These are phyloP conservation scores for Crotalus tigris DNA, from an alignment of 2,113 vertebrate genomes.

Conservation along the genomic window DNA sequence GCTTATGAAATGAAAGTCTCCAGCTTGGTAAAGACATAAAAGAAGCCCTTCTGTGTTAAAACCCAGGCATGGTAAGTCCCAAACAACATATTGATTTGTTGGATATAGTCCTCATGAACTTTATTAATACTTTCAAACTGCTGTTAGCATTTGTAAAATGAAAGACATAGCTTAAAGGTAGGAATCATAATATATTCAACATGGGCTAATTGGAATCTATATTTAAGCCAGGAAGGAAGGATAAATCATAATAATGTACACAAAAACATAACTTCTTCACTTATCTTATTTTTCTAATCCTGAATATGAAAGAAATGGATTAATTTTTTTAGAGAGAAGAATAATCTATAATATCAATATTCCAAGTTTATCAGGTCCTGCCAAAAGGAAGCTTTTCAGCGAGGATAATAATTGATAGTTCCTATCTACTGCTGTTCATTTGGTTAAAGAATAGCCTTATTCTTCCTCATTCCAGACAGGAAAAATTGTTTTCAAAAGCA, in stretches of 20 bases:
- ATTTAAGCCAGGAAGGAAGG: neutral
- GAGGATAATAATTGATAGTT: neutral
- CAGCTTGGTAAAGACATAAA: neutral
- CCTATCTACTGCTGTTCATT: neutral
- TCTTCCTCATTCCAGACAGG: neutral
- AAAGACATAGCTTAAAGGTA: neutral
- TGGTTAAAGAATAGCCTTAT: neutral
- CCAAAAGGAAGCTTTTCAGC: neutral
- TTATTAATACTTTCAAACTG: neutral
- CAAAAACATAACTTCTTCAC: neutral
- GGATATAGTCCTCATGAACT: neutral
- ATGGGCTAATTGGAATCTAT: neutral
- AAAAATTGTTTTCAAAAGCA: neutral
- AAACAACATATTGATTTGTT: neutral
- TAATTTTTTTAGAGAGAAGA: neutral
- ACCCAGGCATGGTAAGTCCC: neutral
- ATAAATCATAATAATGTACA: neutral
- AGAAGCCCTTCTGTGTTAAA: neutral
- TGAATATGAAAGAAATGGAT: neutral
- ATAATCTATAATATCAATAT: neutral
- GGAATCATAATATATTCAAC: neutral
- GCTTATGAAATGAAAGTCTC: neutral
- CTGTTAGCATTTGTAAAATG: neutral
- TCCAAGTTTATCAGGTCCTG: neutral
- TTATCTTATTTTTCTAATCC: neutral